Conservation (phyloP, 2,888 invertebrate species). For the Tryphoninae sp. region DNA sequence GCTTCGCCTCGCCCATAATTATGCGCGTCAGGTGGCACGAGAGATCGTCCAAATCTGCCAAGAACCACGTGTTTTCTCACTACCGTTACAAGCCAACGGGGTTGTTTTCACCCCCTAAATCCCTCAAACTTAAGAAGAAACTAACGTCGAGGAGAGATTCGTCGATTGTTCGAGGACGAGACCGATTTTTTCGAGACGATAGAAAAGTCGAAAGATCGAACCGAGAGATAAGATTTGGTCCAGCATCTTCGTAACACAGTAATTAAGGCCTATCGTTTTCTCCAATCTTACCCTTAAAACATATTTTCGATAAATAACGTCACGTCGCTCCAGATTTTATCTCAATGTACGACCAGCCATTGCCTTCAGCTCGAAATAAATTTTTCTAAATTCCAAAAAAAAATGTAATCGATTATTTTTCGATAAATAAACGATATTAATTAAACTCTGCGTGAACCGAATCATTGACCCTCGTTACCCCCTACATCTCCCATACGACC, state of each 20-base stretch:
- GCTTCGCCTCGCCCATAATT: conserved; percentile 70
- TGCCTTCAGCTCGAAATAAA: background rate
- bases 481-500: no score
- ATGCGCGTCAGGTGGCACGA: conserved; percentile 64
- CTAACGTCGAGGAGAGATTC: no score
- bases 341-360: conserved; percentile 25
- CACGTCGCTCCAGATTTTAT: background rate
- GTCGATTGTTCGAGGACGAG: no score
- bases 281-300: background rate
- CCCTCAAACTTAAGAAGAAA: background rate
- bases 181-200: background rate
- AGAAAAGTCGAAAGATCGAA: background rate
- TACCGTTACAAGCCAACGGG: conserved; percentile 1
- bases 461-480: no score
- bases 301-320: background rate
- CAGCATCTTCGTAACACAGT: background rate
- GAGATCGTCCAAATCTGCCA: conserved; percentile 4
- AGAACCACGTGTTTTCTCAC: conserved; percentile 16
- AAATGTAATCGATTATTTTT: no score
- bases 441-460: no score
- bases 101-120: background rate
- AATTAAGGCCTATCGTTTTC: background rate
- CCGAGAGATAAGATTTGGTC: background rate
- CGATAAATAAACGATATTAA: no score
- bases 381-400: no score